These are phyloP conservation scores for Drosophila ustulata DNA, from an alignment of 2,888 invertebrate genomes.

Conservation along the genomic window DNA sequence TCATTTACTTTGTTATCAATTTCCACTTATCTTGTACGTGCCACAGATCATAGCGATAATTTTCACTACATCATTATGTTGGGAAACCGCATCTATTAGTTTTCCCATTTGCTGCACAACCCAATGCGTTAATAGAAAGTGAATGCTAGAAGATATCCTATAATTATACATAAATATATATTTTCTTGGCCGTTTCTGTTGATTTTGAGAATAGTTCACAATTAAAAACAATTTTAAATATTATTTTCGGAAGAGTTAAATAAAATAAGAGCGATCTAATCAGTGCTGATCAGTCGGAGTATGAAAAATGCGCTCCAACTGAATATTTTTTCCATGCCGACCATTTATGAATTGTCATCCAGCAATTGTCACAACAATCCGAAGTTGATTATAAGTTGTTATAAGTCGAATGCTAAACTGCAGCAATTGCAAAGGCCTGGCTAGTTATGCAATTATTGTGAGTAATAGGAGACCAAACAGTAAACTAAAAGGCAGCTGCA, in stretches of 20 bases:
- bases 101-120: background rate
- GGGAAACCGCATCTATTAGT: background rate
- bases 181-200: no score
- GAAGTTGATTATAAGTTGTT: slow-evolving; percentile 26
- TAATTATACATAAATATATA: background rate
- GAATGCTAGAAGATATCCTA: background rate
- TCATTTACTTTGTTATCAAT: slow-evolving; percentile 47
- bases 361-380: slow-evolving; percentile 23
- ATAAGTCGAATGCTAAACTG: slow-evolving; percentile 27
- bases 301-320: background rate
- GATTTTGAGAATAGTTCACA: no score
- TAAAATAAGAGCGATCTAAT: background rate
- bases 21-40: slow-evolving; percentile 46
- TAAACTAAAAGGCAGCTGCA: slow-evolving; percentile 51
- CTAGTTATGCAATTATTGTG: slow-evolving; percentile 46
- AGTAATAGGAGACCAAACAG: slow-evolving; percentile 40
- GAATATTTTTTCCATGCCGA: background rate
- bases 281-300: background rate
- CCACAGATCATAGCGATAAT: slow-evolving; percentile 50
- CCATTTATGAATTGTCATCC: slow-evolving; percentile 22
- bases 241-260: no score
- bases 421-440: slow-evolving; percentile 37
- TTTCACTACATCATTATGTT: background rate
- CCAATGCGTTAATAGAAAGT: background rate
- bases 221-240: no score